A percentile compares a stretch with the other conserved stretches of the same genome.
phyloP scores from a whole-genome alignment of 2,888 invertebrate genomes.

The Ryuthela nishihirai region DNA sequence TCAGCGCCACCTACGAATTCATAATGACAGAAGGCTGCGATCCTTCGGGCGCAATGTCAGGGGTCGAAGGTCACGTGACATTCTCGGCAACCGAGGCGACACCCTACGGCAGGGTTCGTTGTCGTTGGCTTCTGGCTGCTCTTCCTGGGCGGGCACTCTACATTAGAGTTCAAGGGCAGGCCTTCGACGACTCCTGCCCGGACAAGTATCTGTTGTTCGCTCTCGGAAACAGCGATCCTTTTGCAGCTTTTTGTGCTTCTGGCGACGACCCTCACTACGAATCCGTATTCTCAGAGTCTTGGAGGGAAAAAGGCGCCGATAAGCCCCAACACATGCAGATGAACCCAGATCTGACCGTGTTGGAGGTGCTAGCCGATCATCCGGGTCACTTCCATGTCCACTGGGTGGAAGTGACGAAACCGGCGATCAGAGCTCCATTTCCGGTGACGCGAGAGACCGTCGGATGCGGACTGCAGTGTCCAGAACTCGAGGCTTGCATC shows the following conservation, averaged over 20 bases:
- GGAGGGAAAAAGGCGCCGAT: not conserved
- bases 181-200: constrained; percentile 10
- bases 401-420: constrained; percentile 32
- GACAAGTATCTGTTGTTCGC: constrained; percentile 26
- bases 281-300: constrained; percentile 19
- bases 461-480: constrained; percentile 70
- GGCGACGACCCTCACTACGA: constrained; percentile 9
- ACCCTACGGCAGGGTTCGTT: constrained; percentile 36
- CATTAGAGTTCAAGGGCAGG: constrained; percentile 41
- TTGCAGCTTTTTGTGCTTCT: constrained; percentile 17
- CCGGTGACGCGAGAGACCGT: constrained; percentile 20
- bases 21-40: constrained; percentile 56
- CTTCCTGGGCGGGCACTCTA: constrained; percentile 41
- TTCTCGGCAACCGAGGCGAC: constrained; percentile 5
- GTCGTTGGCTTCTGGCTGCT: constrained; percentile 43
- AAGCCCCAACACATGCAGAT: not conserved
- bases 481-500: constrained; percentile 75
- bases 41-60: constrained; percentile 4
- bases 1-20: constrained; percentile 75
- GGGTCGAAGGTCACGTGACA: constrained; percentile 20
- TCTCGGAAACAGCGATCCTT: constrained; percentile 16
- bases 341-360: constrained; percentile 17
- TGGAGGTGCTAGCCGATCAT: constrained; percentile 17
- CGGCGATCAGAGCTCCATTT: constrained; percentile 1
- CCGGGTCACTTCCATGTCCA: constrained; percentile 30